Percentiles rank a stretch among this genome's conserved stretches.
Conservation (phyloP, 2,113 vertebrate species). For the Corydoras maculifer region DNA sequence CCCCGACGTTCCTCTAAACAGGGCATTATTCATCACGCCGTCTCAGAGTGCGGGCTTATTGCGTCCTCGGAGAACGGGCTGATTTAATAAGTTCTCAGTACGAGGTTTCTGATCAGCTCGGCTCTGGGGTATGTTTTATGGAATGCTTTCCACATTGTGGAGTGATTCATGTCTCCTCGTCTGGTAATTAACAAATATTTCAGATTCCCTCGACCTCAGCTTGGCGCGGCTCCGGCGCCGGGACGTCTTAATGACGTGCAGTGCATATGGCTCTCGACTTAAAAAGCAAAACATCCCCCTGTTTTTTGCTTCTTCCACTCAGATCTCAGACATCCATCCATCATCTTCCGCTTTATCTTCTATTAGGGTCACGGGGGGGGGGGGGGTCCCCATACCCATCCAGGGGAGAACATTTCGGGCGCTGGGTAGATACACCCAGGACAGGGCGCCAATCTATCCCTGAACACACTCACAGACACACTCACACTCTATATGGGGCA, state of each 20-base stretch:
- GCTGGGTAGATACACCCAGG: no score
- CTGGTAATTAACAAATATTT: conserved; percentile 39
- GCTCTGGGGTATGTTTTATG: conserved; percentile 23
- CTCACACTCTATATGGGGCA: no score
- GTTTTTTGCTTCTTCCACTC: conserved; percentile 15
- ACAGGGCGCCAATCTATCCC: no score
- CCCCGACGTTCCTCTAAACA: conserved; percentile 9
- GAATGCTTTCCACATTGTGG: conserved; percentile 2
- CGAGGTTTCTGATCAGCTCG: conserved; percentile 5
- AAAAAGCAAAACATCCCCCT: conserved; percentile 28
- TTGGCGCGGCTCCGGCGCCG: conserved; percentile 13
- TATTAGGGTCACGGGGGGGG: no score
- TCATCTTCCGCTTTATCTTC: no score
- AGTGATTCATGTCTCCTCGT: conserved; percentile 19
- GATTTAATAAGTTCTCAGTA: conserved; percentile 17
- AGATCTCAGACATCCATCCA: background rate
- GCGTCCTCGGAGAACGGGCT: background rate
- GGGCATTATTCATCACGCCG: conserved; percentile 13
- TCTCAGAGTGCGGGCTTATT: background rate
- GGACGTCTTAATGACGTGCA: conserved; percentile 15
- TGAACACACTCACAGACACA: no score
- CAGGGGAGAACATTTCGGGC: no score
- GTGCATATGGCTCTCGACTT: conserved; percentile 3
- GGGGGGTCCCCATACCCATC: no score
- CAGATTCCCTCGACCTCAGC: conserved; percentile 28